Base-by-base conservation (phyloP, 2,797 vertebrate genomes). In the Acanthurus lineatus region DNA sequence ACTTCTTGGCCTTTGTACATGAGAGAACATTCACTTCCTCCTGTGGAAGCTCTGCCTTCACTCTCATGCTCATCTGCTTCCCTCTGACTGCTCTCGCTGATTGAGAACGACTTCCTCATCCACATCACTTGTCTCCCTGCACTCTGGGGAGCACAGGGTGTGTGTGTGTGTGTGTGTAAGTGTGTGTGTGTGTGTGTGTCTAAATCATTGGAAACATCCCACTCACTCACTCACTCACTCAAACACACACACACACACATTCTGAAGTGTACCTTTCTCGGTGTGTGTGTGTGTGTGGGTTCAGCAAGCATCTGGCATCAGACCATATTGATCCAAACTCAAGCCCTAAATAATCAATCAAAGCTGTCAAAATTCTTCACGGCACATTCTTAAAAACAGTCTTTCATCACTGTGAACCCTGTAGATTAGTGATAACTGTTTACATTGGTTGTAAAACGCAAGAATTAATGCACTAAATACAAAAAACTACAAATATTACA, bases 91-190 rank as follows among this genome's bases (percentile, higher is more conserved):
- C 57, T 68, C 59, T 28, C 1, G n/a, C 67, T 75, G 47, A 75
- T 72, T 68, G 51, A 69, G n/a, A 65, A 52, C 14, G 9, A 49
- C 80, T 69, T 84, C 69, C 66, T 71, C 69, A n/a, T 67, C 57
- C 75, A 47, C 67, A 47, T 70, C 83, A 71, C 61, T 49, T 66
- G 66, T 47, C 56, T 58, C 54, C 38, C 57, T 57, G 62, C 56
- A 40, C 65, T 47, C 32, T n/a, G 2, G 19, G 32, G 51, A 72
- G 58, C n/a, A 17, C 53, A 17, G 32, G 17, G 35, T 19, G 25
- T 59, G 45, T 42, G 44, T 32, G 32, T 63, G 19, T 62, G 20
- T 69, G 56, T 58, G 28, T 57, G 2, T 38, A 12, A 20, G 14
- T 14, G 67, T 58, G 44, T 70, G 42, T 68, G n/a, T 9, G 25